These are phyloP conservation scores for Periophthalmodon schlosseri DNA, from an alignment of 2,113 vertebrate genomes.

Conservation along the genomic window DNA sequence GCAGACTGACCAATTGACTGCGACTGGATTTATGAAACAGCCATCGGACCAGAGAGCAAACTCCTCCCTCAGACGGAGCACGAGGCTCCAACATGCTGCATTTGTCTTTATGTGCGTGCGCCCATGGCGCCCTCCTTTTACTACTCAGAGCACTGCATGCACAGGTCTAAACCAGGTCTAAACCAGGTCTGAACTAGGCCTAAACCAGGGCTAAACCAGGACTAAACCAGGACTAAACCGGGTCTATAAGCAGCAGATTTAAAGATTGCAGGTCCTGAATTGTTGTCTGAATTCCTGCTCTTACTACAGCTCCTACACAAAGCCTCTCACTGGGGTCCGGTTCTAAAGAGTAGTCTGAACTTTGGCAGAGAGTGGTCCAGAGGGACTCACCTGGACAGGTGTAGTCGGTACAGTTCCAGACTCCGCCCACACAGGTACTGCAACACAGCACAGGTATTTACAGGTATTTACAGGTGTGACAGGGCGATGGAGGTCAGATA, in stretches of 20 bases:
- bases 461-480: slow-evolving; percentile 28
- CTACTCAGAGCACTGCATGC: too few relatives aligned
- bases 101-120: too few relatives aligned
- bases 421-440: slow-evolving; percentile 88
- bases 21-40: too few relatives aligned
- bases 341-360: background rate
- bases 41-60: too few relatives aligned
- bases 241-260: background rate
- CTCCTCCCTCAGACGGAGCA: too few relatives aligned
- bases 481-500: slow-evolving; percentile 36
- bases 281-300: background rate
- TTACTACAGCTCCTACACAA: background rate
- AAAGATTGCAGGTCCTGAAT: background rate
- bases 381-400: slow-evolving; percentile 85
- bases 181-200: too few relatives aligned
- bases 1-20: too few relatives aligned
- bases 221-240: too few relatives aligned
- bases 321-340: background rate
- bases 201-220: too few relatives aligned
- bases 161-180: too few relatives aligned
- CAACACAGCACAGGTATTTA: slow-evolving; percentile 61
- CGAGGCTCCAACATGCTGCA: too few relatives aligned
- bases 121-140: too few relatives aligned
- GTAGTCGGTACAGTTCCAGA: slow-evolving; percentile 90
- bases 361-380: background rate